These are phyloP conservation scores for Pheosia gnoma DNA, from an alignment of 2,888 invertebrate genomes.

Conservation along the genomic window DNA sequence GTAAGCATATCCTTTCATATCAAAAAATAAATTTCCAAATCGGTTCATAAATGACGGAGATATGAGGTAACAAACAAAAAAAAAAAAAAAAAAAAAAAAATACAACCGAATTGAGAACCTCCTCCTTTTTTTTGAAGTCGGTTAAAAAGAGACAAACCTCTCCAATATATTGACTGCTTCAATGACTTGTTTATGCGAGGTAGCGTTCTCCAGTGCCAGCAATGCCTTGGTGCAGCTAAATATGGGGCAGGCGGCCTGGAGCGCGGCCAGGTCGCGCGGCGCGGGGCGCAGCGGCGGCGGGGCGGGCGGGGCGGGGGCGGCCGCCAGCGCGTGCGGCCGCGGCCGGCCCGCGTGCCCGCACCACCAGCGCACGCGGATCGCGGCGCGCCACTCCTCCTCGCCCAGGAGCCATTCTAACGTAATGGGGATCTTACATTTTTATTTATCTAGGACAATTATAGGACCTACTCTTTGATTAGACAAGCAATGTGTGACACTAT, in stretches of 20 bases:
- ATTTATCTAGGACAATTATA: no score
- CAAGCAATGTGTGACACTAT: no score
- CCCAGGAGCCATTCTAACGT: constrained; percentile 67
- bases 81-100: no score
- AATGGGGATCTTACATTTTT: no score
- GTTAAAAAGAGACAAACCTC: constrained; percentile 73
- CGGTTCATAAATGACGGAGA: no score
- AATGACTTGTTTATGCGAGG: constrained; percentile 83
- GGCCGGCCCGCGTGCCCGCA: constrained; percentile 48
- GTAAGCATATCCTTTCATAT: no score
- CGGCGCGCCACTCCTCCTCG: constrained; percentile 64
- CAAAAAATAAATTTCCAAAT: no score
- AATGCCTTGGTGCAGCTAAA: constrained; percentile 81
- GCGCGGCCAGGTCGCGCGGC: constrained; percentile 71
- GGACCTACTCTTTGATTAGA: no score
- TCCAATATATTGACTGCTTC: constrained; percentile 82
- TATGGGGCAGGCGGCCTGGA: constrained; percentile 81
- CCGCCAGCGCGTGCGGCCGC: constrained; percentile 51
- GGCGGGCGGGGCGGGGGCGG: constrained; percentile 47
- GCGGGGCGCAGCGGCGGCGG: constrained; percentile 55
- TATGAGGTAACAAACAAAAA: no score
- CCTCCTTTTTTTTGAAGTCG: no score
- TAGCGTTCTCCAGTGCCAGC: constrained; percentile 85
- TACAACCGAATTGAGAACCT: no score
- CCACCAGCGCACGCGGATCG: constrained; percentile 71